These are phyloP conservation scores for Drosophila insularis DNA, from an alignment of 1,140 invertebrate genomes.

Conservation along the genomic window DNA sequence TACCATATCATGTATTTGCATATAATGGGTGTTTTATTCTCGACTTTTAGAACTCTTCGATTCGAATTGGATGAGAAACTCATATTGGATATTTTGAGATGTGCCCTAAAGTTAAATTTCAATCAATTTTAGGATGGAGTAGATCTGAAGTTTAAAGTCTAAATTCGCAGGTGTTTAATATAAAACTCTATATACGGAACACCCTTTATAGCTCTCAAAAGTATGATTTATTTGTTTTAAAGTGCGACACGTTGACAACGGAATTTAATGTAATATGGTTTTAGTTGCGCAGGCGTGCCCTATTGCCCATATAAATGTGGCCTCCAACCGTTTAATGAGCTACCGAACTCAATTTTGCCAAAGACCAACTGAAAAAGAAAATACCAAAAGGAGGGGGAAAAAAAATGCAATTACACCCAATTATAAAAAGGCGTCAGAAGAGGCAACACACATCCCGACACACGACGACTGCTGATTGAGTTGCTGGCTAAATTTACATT, in stretches of 20 bases:
- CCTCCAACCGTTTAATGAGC: conserved; percentile 43
- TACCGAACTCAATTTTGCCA: conserved; percentile 15
- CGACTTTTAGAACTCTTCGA: too few relatives aligned
- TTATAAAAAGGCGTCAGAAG: conserved; percentile 72
- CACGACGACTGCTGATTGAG: conserved; percentile 67
- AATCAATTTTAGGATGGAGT: too few relatives aligned
- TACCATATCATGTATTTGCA: background rate
- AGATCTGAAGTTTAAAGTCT: too few relatives aligned
- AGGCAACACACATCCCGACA: background rate
- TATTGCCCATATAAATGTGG: background rate
- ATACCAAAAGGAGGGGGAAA: background rate
- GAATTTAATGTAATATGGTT: conserved; percentile 4
- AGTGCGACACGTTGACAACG: conserved; percentile 23
- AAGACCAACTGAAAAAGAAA: conserved; percentile 5
- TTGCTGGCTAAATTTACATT: conserved; percentile 72
- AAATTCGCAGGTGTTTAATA: too few relatives aligned
- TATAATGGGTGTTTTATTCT: background rate
- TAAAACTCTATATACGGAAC: background rate
- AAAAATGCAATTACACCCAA: conserved; percentile 62
- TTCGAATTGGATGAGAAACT: too few relatives aligned
- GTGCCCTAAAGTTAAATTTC: too few relatives aligned
- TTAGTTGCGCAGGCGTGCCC: conserved; percentile 44
- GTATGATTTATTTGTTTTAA: conserved; percentile 69
- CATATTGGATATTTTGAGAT: too few relatives aligned
- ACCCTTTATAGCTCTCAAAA: background rate